phyloP scores from a whole-genome alignment of 2,888 invertebrate genomes.

The Nephrotoma guestfalica region DNA sequence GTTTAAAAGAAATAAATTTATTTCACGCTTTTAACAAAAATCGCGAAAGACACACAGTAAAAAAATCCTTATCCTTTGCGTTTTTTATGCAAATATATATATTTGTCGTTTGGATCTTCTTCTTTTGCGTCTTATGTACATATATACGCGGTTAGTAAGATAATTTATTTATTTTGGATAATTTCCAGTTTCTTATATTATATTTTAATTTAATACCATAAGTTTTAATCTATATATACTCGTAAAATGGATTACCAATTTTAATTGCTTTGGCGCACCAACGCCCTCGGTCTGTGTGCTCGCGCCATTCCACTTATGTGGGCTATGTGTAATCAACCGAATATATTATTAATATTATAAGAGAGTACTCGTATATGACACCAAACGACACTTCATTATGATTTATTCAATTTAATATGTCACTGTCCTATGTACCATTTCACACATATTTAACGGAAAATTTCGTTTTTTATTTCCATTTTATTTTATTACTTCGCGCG shows the following conservation, averaged over 20 bases:
- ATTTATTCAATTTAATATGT: neutral
- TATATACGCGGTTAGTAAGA: neutral
- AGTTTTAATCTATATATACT: neutral
- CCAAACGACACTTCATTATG: neutral
- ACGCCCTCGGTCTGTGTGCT: neutral
- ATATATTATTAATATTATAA: neutral
- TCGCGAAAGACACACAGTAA: neutral
- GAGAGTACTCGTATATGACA: neutral
- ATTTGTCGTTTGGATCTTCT: neutral
- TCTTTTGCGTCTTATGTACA: neutral
- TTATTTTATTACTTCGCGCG: neutral
- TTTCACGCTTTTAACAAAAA: neutral
- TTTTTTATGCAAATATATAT: neutral
- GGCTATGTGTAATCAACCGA: neutral
- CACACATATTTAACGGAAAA: neutral
- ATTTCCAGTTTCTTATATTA: neutral
- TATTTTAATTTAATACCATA: neutral
- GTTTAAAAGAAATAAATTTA: neutral
- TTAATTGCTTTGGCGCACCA: neutral
- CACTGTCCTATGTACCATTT: neutral
- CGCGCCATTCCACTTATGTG: neutral
- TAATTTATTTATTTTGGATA: neutral
- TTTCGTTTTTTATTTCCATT: neutral
- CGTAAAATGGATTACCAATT: neutral
- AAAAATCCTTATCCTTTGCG: neutral